Evolutionary conservation across 2,797 vertebrate species (phyloP).

Genomic region (Carduelis carduelis): DNA sequence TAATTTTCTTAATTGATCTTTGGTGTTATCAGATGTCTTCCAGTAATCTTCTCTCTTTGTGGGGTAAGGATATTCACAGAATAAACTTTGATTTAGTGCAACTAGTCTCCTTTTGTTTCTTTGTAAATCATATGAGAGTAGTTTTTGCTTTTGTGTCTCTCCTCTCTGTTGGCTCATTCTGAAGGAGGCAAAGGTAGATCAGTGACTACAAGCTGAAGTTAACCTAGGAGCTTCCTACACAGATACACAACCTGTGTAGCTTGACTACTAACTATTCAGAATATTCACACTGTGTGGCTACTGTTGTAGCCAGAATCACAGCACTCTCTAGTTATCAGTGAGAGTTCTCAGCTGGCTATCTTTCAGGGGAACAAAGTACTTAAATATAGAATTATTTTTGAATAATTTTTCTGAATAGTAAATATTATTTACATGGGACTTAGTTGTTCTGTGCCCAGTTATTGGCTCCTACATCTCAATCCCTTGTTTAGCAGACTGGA

Average conservation of each 20-base stretch:
- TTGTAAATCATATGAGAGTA: neutral
- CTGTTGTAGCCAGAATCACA: neutral
- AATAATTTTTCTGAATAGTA: neutral
- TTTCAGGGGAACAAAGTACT: neutral
- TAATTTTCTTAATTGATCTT: neutral
- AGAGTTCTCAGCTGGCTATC: neutral
- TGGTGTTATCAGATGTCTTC: neutral
- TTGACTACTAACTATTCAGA: neutral
- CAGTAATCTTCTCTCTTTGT: neutral
- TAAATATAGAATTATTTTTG: neutral
- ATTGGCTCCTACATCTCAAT: neutral
- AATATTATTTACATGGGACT: neutral
- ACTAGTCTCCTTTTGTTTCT: neutral
- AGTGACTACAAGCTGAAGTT: neutral
- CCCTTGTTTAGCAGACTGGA: neutral
- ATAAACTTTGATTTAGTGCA: neutral
- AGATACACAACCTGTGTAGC: rapidly evolving
- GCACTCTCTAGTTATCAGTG: neutral
- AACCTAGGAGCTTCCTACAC: neutral
- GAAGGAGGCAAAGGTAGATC: neutral
- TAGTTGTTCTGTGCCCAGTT: neutral
- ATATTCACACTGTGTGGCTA: neutral
- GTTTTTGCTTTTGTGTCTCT: neutral
- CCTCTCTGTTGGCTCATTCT: neutral
- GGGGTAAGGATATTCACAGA: neutral